These are phyloP conservation scores for Cheilosia vulpina DNA, from an alignment of 2,888 invertebrate genomes.

Conservation along the genomic window DNA sequence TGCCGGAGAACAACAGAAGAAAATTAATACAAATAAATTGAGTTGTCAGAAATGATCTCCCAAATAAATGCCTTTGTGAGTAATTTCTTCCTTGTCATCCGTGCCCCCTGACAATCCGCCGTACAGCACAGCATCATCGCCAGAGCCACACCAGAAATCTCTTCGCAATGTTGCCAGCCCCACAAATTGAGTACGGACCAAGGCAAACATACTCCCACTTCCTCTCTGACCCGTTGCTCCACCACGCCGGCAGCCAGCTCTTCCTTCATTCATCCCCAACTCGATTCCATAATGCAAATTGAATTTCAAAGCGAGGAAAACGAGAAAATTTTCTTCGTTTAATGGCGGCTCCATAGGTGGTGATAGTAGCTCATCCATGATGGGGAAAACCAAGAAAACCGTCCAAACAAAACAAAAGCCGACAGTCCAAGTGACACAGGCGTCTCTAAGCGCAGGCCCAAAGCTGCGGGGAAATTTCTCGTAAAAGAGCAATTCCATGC, in stretches of 20 bases:
- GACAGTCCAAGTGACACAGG: constrained; percentile 34
- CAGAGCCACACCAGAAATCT: constrained; percentile 53
- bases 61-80: constrained; percentile 83
- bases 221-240: constrained; percentile 54
- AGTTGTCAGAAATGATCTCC: constrained; percentile 84
- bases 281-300: constrained; percentile 79
- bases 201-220: constrained; percentile 76
- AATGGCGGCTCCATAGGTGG: constrained; percentile 72
- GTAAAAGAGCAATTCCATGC: constrained; percentile 58
- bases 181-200: constrained; percentile 74
- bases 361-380: constrained; percentile 68
- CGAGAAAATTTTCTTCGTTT: constrained; percentile 81
- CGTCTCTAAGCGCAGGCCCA: constrained; percentile 35
- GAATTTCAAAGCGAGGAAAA: constrained; percentile 81
- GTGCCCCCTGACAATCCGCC: constrained; percentile 1
- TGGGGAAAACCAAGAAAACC: constrained; percentile 62
- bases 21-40: constrained; percentile 84
- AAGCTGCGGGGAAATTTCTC: constrained; percentile 57
- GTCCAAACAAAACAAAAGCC: constrained; percentile 72
- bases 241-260: not conserved
- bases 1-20: constrained; percentile 79
- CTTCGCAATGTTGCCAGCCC: constrained; percentile 72
- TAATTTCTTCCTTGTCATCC: constrained; percentile 80
- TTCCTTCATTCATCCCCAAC: constrained; percentile 20
- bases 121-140: constrained; percentile 11